These are phyloP conservation scores for Onchidella celtica DNA, from an alignment of 2,888 invertebrate species.

Conservation along the genomic window DNA sequence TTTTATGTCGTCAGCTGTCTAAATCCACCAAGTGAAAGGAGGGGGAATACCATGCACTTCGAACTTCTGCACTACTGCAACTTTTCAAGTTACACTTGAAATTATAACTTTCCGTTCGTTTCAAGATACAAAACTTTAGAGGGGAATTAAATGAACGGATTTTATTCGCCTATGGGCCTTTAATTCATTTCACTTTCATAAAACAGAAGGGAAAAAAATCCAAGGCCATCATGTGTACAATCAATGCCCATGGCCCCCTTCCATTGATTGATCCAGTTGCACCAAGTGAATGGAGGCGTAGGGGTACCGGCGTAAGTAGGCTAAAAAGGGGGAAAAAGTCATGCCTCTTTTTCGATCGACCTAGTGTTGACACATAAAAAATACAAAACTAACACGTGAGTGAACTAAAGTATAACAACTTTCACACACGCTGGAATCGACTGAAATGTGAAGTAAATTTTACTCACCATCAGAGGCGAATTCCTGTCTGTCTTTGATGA, in stretches of 20 bases:
- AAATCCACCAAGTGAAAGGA: too few species aligned
- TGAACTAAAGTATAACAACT: conserved; percentile 17
- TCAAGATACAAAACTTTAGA: too few species aligned
- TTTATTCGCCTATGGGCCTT: too few species aligned
- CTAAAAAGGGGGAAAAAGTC: conserved; percentile 23
- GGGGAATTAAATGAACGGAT: too few species aligned
- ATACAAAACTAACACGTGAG: conserved; percentile 42
- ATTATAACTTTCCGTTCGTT: too few species aligned
- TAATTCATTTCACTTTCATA: too few species aligned
- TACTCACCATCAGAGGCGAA: conserved; percentile 38
- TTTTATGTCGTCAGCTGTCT: too few species aligned
- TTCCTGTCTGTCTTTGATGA: conserved; percentile 1
- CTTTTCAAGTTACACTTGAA: too few species aligned
- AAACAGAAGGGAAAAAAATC: too few species aligned
- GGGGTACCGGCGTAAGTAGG: conserved; percentile 23
- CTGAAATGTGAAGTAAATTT: background rate
- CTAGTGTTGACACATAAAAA: conserved; percentile 39
- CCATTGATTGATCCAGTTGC: conserved; percentile 20
- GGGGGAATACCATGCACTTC: too few species aligned
- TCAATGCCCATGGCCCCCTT: background rate
- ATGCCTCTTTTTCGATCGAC: conserved; percentile 50
- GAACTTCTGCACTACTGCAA: too few species aligned
- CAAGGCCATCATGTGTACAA: conserved; percentile 1
- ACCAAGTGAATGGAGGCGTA: conserved; percentile 22
- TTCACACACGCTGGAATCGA: too few species aligned